These are phyloP conservation scores for Hypercompe scribonia DNA, from an alignment of 2,888 invertebrate genomes.

Conservation along the genomic window DNA sequence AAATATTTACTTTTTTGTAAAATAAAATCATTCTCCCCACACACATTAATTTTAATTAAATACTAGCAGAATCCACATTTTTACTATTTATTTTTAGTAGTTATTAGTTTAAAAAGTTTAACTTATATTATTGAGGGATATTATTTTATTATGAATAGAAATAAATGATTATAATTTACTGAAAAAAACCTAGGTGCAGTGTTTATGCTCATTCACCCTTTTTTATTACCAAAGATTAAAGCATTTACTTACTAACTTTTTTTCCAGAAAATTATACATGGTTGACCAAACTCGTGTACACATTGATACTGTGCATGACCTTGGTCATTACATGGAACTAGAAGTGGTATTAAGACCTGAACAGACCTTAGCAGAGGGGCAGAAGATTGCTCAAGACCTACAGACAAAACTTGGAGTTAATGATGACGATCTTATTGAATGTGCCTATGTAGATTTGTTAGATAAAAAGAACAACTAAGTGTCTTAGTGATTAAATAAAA, in stretches of 20 bases:
- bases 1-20: background rate
- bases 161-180: no score
- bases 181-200: no score
- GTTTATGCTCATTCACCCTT: no score
- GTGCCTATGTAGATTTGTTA: conserved; percentile 92
- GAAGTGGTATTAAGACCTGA: conserved; percentile 91
- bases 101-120: no score
- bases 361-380: conserved; percentile 89
- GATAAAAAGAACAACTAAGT: conserved; percentile 51
- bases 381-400: conserved; percentile 89
- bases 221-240: no score
- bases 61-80: background rate
- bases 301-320: conserved; percentile 92
- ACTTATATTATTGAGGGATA: background rate
- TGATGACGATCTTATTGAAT: conserved; percentile 88
- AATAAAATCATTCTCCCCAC: background rate
- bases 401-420: conserved; percentile 89
- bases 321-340: conserved; percentile 94
- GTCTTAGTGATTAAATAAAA: background rate
- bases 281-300: conserved; percentile 95
- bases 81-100: background rate
- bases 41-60: background rate
- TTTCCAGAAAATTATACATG: conserved; percentile 90
- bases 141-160: no score
- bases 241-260: background rate